A percentile compares a stretch with the other conserved stretches of the same genome.
phyloP scores from a whole-genome alignment of 1,140 invertebrate species.

The Lutraria rhynchaena region DNA sequence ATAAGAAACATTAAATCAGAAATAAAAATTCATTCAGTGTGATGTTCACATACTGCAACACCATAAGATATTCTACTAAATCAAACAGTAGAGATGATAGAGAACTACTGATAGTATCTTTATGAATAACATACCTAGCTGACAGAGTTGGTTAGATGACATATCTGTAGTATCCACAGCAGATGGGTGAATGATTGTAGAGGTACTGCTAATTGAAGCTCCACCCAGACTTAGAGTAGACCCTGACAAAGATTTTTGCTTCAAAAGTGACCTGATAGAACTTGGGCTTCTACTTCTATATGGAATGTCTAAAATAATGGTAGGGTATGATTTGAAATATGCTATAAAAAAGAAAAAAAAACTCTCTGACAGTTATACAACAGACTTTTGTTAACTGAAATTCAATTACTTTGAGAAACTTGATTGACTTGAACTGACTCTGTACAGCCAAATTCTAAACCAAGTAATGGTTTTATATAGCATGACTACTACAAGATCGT shows the following conservation, averaged over 20 bases:
- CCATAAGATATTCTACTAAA: no score
- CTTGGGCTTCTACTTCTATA: constrained; percentile 56
- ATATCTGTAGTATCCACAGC: constrained; percentile 53
- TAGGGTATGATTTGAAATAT: not conserved
- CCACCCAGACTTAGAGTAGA: constrained; percentile 46
- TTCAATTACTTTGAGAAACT: no score
- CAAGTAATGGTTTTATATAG: no score
- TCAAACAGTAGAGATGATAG: not conserved
- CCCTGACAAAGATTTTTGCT: constrained; percentile 48
- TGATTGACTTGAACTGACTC: no score
- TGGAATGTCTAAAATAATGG: constrained; percentile 23
- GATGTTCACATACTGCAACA: no score
- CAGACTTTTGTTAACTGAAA: no score
- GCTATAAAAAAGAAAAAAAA: no score
- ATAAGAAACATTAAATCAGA: no score
- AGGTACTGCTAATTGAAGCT: constrained; percentile 45
- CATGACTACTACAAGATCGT: no score
- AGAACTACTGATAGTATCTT: not conserved
- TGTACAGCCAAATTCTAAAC: no score
- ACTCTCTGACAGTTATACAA: no score
- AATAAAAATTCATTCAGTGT: no score
- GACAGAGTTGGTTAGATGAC: constrained; percentile 38
- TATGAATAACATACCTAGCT: constrained; percentile 42
- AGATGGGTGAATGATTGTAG: constrained; percentile 56
- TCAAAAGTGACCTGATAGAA: constrained; percentile 33